These are phyloP conservation scores for Trematocara macrostoma DNA, from an alignment of 2,113 vertebrate genomes.

Conservation along the genomic window DNA sequence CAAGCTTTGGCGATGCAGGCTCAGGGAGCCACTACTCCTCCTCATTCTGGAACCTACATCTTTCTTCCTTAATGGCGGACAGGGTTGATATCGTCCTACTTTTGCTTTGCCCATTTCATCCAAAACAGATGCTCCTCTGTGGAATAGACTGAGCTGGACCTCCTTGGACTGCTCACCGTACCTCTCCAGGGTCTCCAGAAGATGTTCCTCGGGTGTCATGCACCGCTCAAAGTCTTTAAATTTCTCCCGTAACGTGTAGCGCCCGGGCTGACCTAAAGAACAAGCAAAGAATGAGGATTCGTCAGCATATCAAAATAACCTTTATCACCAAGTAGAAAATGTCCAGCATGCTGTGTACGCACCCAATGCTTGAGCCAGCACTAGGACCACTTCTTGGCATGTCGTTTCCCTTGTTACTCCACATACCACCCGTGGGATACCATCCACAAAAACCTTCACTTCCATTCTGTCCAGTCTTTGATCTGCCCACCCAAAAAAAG, in stretches of 20 bases:
- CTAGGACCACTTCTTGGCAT: slow-evolving; percentile 76
- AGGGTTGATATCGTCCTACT: slow-evolving; percentile 42
- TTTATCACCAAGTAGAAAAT: neutral
- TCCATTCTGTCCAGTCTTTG: slow-evolving; percentile 63
- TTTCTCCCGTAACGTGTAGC: slow-evolving; percentile 72
- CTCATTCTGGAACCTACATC: slow-evolving; percentile 28
- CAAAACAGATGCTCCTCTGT: slow-evolving; percentile 42
- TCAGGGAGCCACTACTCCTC: slow-evolving; percentile 25
- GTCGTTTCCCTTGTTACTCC: slow-evolving; percentile 74
- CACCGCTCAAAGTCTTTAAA: slow-evolving; percentile 75
- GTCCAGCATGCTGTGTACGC: neutral
- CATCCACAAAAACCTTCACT: slow-evolving; percentile 74
- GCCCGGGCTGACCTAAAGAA: slow-evolving; percentile 69
- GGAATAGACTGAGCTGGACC: slow-evolving; percentile 70
- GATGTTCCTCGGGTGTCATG: slow-evolving; percentile 62
- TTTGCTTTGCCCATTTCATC: slow-evolving; percentile 24
- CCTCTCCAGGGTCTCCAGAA: slow-evolving; percentile 69
- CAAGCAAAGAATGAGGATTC: neutral
- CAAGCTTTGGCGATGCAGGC: slow-evolving; percentile 68
- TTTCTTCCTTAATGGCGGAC: slow-evolving; percentile 48
- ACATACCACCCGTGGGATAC: slow-evolving; percentile 72
- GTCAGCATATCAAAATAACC: neutral
- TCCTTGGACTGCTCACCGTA: slow-evolving; percentile 73
- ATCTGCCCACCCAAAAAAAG: neutral
- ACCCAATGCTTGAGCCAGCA: slow-evolving; percentile 73